Base-by-base conservation (phyloP, 2,797 vertebrate species). In the Propithecus perrieri region DNA sequence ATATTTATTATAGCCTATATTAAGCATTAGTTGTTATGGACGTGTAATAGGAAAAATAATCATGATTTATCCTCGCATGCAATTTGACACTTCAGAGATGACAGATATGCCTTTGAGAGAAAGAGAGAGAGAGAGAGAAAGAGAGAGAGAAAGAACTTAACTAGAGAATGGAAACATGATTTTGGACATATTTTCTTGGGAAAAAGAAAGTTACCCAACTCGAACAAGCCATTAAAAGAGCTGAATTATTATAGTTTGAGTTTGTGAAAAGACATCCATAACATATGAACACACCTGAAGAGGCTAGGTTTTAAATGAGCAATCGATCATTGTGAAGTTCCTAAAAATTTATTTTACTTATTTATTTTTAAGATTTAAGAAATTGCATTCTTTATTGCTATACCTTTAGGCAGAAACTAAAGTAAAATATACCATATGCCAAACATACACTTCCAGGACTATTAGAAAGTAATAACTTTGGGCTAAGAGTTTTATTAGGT, bases 311-410 rank as follows among this genome's bases (percentile, higher is more conserved):
- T 95, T 78, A 69, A 89, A 78, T 53, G 33, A 89, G n/a, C 7
- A 79, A 67, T 78, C 50, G 89, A 55, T 91, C 76, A 86, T 74
- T 69, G 38, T 65, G 20, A 94, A 55, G 46, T 65, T 93, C 11
- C 92, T 94, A 89, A 15, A 85, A 85, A 41, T 74, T 26, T 41
- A 20, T 74, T 94, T 93, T 57, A 72, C 12, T 24, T 95, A 26
- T 88, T 95, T 81, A 38, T 69, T 90, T 88, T 96, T 85, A 86
- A 81, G 18, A 43, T 63, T 84, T 59, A n/a, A 93, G 69, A 91
- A 67, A 67, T 28, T 85, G 13, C 13, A 20, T 80, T 87, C 41
- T 95, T 71, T 95, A 24, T 63, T 89, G 5, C 11, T 92, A 71
- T 63, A 76, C 13, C 12, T 91, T 94, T 46, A 93, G 38, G 61